Evolutionary conservation across 2,888 invertebrate species (phyloP), one percentile per base, ranked within the genome.

Genomic region (Cyclophora punctaria): DNA sequence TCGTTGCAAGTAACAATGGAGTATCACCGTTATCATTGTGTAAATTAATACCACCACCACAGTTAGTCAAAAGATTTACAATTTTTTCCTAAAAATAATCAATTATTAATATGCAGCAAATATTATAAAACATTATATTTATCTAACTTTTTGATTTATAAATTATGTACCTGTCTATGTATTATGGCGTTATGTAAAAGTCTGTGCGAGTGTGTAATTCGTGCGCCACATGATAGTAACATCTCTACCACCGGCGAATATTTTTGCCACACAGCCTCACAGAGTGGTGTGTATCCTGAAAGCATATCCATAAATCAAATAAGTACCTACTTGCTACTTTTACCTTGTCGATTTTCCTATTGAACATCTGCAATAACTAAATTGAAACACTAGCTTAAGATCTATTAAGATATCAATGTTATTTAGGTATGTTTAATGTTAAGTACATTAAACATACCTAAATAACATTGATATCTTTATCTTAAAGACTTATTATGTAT

Each of bases 251-350:
- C 84, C 7, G 85, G 74, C 1, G 89, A 80, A 62, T 90, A 88
- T 63, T 92, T 91, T 59, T 90, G 90, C 89, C 92, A 92, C 33
- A 94, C 93, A 5, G 94, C 93, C 71, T 93, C 90, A 76, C 92
- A 91, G 43, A 94, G 79, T 3, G 94, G 92, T 0, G 94, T 93
- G 55, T 91, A 91, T 2, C 93, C 92, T 84, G 71, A 47, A 74
- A 78, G 45, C 37, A 37, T 0, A 20, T 20, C 2, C 20, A 20
- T 20, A 20, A 20, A 20, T 20, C 20, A 20, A 20, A 20, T 20
- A 20, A 20, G 20, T 20, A 20, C 20, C 20, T 20, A 20, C 20
- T 20, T 20, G 20, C 20, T 20, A 20, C 20, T 20, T 20, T 20
- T 20, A 20, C 20, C 20, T 20, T 1, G 20, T 20, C 20, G 20